Conservation (phyloP, 2,888 invertebrate species). For the Merodon equestris region DNA sequence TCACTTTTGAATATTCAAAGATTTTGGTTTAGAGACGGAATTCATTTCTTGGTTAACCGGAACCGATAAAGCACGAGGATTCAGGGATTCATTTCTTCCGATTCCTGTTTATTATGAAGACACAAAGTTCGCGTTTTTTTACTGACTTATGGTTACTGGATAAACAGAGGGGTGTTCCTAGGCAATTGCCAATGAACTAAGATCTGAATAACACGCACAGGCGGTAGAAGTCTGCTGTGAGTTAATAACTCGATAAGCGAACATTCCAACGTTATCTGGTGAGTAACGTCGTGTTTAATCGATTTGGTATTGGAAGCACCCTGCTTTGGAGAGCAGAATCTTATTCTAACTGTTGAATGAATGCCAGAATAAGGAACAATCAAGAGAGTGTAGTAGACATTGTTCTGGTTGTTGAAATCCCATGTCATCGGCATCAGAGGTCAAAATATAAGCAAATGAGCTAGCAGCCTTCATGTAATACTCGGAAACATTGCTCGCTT, state of each 20-base stretch:
- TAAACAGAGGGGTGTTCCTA: conserved; percentile 66
- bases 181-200: conserved; percentile 48
- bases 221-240: conserved; percentile 20
- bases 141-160: conserved; percentile 20
- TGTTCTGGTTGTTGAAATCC: no score
- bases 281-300: no score
- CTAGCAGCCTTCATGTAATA: no score
- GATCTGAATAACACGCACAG: conserved; percentile 45
- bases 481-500: no score
- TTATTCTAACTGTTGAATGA: no score
- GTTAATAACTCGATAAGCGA: conserved; percentile 38
- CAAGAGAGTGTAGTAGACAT: no score
- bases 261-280: conserved; percentile 31
- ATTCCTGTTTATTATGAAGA: conserved; percentile 1
- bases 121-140: conserved; percentile 1
- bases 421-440: no score
- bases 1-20: conserved; percentile 37
- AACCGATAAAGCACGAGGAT: conserved; percentile 3
- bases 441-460: no score
- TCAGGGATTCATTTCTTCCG: conserved; percentile 37
- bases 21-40: not conserved
- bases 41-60: conserved; percentile 1
- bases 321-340: no score
- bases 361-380: no score
- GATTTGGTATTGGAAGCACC: no score